Conservation (phyloP, 2,797 vertebrate genomes). For the Clarias pachynema region DNA sequence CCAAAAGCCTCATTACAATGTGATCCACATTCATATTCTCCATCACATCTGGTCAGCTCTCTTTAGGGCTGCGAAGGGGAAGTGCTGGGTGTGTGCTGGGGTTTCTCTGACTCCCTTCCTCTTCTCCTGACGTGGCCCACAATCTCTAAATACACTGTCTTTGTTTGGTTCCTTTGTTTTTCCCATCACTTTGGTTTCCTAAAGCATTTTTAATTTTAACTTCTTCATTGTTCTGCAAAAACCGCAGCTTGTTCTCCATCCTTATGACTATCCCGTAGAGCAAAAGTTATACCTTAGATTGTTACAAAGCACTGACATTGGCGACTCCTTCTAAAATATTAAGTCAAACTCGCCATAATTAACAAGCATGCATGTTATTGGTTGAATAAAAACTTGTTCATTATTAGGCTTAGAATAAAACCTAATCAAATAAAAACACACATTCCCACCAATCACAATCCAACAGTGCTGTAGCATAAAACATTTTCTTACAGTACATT, state of each 20-base stretch:
- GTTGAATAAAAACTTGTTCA: neutral
- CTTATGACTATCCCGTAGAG: neutral
- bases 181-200: conserved; percentile 10
- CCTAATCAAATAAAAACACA: neutral
- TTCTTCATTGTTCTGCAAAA: conserved; percentile 2
- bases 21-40: conserved; percentile 14
- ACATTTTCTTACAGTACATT: neutral
- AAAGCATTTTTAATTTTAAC: neutral
- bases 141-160: conserved; percentile 35
- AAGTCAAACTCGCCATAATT: neutral
- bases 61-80: conserved; percentile 7
- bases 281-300: no score
- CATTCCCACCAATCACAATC: neutral
- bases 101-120: conserved; percentile 17
- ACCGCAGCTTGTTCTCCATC: neutral
- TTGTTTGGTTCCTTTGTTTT: conserved; percentile 42
- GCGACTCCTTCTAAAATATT: neutral
- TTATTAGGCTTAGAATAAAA: neutral
- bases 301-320: neutral
- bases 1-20: conserved; percentile 6
- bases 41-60: conserved; percentile 11
- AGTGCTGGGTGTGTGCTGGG: conserved; percentile 33
- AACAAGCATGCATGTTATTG: neutral
- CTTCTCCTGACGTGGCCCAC: conserved; percentile 26
- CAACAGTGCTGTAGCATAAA: neutral